Conservation (phyloP, 2,888 invertebrate genomes). For the Mimachlamys varia region DNA sequence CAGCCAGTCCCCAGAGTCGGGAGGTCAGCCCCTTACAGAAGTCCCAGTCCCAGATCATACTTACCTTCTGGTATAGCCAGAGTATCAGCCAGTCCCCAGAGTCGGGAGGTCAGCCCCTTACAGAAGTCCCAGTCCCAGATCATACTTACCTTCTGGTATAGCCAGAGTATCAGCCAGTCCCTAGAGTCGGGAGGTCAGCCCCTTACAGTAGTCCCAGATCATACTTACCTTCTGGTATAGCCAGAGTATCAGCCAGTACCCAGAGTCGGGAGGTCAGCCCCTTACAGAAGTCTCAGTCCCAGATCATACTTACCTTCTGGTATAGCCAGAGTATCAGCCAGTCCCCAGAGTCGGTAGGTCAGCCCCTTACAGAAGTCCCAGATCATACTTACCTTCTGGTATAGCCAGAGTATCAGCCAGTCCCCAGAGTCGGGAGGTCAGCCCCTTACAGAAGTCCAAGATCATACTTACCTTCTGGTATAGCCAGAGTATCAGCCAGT, state of each 20-base stretch:
- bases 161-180: not conserved
- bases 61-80: no score
- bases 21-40: slow-evolving; percentile 44
- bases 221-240: slow-evolving; percentile 29
- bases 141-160: slow-evolving; percentile 57
- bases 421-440: no score
- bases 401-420: slow-evolving; percentile 7
- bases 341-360: slow-evolving; percentile 70
- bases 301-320: slow-evolving; percentile 59
- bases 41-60: no score
- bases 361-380: slow-evolving; percentile 73
- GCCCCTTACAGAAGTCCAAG: no score
- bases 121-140: not conserved
- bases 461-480: no score
- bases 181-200: not conserved
- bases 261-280: not conserved
- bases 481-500: no score
- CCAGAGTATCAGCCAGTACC: no score
- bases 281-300: not conserved
- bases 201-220: no score
- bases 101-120: not conserved
- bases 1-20: slow-evolving; percentile 55
- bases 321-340: slow-evolving; percentile 68
- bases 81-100: not conserved
- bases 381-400: slow-evolving; percentile 20